These are phyloP conservation scores for Drosophila pseudoananassae DNA, from an alignment of 1,140 invertebrate genomes.

Conservation along the genomic window DNA sequence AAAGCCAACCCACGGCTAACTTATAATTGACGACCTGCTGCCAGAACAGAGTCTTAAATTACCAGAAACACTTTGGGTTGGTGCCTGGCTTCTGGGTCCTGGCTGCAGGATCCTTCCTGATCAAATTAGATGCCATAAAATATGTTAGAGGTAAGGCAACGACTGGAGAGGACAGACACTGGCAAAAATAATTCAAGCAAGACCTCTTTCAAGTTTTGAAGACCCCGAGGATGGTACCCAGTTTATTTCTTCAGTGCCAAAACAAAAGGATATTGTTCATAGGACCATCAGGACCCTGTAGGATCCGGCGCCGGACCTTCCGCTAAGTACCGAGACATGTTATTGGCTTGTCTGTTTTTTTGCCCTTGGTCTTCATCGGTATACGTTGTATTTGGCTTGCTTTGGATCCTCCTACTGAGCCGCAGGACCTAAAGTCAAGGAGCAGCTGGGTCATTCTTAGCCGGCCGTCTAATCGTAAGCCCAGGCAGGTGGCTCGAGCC, in stretches of 20 bases:
- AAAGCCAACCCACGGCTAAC: slow-evolving; percentile 10
- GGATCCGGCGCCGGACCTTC: slow-evolving; percentile 11
- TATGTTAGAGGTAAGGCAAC: slow-evolving; percentile 36
- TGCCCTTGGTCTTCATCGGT: slow-evolving; percentile 11
- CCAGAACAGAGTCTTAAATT: slow-evolving; percentile 62
- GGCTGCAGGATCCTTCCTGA: slow-evolving; percentile 8
- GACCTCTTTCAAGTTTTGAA: neutral
- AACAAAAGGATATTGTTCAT: neutral
- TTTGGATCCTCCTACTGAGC: slow-evolving; percentile 29
- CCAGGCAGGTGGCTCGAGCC: slow-evolving; percentile 49
- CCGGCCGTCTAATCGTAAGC: slow-evolving; percentile 26
- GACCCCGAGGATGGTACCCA: no score
- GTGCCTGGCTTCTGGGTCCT: slow-evolving; percentile 8
- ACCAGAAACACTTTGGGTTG: slow-evolving; percentile 19
- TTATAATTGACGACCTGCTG: slow-evolving; percentile 62
- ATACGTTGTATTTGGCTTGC: neutral
- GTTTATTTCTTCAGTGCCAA: slow-evolving; percentile 1
- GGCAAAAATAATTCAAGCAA: neutral
- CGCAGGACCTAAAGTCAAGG: slow-evolving; percentile 22
- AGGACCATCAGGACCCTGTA: neutral
- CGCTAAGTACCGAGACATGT: slow-evolving; percentile 64
- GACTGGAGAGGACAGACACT: slow-evolving; percentile 6
- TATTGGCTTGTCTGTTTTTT: slow-evolving; percentile 33
- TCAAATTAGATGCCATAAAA: slow-evolving; percentile 72
- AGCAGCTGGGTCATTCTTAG: slow-evolving; percentile 44